Percentiles rank a stretch among this genome's conserved stretches.
phyloP scores from a whole-genome alignment of 2,888 invertebrate genomes.

The Tenthredo livida region DNA sequence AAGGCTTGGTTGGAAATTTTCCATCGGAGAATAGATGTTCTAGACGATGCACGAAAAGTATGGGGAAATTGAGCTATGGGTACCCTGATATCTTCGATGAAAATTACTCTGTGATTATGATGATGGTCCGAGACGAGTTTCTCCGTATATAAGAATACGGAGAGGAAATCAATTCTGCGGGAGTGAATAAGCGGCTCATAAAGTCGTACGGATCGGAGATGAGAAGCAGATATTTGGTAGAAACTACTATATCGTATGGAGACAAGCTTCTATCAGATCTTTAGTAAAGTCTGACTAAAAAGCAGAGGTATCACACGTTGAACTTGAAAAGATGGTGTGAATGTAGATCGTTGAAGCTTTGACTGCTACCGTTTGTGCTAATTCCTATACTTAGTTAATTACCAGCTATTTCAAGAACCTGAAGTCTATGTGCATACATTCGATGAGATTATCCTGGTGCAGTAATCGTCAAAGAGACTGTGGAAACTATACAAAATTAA shows the following conservation, averaged over 20 bases:
- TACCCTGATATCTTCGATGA: not conserved
- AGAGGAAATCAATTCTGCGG: not conserved
- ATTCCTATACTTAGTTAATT: no score
- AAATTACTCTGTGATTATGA: slow-evolving; percentile 10
- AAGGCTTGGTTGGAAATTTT: not conserved
- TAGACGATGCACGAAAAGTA: not conserved
- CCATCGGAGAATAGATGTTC: not conserved
- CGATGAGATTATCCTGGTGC: no score
- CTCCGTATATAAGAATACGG: not conserved
- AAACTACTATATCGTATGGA: not conserved
- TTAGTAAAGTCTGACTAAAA: not conserved
- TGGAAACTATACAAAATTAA: no score
- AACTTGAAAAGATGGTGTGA: no score
- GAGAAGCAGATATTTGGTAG: not conserved
- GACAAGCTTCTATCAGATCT: no score
- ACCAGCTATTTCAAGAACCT: no score
- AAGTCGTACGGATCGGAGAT: not conserved
- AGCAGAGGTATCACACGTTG: no score
- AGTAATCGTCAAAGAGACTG: no score
- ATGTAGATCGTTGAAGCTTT: no score
- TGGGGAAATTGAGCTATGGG: not conserved
- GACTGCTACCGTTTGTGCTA: no score
- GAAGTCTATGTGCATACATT: no score
- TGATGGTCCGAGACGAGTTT: not conserved
- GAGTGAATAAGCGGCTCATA: not conserved